phyloP scores from a whole-genome alignment of 2,113 vertebrate species.

The Pseudois nayaur region DNA sequence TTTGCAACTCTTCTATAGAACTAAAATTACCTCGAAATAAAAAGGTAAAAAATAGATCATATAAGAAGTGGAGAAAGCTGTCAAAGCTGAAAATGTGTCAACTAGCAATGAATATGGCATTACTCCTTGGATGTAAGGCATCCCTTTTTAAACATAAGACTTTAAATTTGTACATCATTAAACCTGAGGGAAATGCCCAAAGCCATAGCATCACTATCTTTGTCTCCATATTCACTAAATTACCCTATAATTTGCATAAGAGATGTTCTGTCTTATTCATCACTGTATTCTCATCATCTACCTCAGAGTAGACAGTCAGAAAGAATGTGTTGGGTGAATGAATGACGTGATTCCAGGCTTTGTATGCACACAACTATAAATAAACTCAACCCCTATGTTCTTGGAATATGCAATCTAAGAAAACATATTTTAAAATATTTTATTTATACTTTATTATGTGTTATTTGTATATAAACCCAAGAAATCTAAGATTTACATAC shows the following conservation, averaged over 20 bases:
- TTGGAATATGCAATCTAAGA: neutral
- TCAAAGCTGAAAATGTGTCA: neutral
- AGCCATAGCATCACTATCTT: neutral
- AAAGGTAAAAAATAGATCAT: neutral
- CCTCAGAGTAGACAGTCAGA: neutral
- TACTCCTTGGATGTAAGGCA: neutral
- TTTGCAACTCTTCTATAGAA: neutral
- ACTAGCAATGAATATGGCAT: neutral
- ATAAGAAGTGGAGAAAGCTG: neutral
- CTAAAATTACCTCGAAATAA: neutral
- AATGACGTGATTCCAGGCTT: neutral
- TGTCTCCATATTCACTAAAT: neutral
- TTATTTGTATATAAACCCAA: neutral
- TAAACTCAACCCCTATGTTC: neutral
- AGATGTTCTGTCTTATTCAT: neutral
- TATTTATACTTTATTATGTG: neutral
- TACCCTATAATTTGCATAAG: neutral
- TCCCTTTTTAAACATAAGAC: neutral
- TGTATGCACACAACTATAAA: neutral
- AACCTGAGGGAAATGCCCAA: neutral
- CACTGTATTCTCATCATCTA: neutral
- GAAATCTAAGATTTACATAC: neutral
- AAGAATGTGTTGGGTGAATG: neutral
- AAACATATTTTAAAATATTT: neutral
- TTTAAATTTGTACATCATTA: constrained; percentile 1